Evolutionary conservation across 2,113 vertebrate genomes (phyloP), one percentile per base, ranked within the genome.

Genomic region (Tachycineta bicolor): DNA sequence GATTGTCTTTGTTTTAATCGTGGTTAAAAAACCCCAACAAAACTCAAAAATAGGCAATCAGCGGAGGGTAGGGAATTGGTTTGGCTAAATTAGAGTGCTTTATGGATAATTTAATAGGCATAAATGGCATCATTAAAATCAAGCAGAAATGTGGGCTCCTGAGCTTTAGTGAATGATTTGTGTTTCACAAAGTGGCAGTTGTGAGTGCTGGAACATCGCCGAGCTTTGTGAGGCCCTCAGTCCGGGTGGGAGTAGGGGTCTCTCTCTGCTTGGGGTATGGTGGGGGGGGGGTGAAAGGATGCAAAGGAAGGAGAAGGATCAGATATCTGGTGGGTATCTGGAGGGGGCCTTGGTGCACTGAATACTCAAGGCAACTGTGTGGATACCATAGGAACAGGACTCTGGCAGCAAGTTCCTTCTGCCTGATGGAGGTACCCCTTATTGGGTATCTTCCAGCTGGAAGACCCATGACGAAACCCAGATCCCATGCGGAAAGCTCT

Each of bases 231-330:
- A 39, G 34, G 16, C 26, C 29, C 37, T 82, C 65, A 7, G 12
- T 26, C 33, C 0, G 0, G 14, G 6, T 55, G 29, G 55, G 19
- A 55, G 8, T 2, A 3, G 49, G 46, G 5, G 6, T 64, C 14
- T 59, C 17, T 56, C 19, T 25, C 2, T 26, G 65, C 15, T 50
- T 49, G 58, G 39, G 23, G 2, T 6, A 58, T 13, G 26, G 5
- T 59, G 52, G 16, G 8, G 7, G 9, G n/a, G n/a, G 37, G 37
- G 1, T 28, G 25, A n/a, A 78, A 18, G 23, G 10, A 12, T 53
- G 31, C 26, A 18, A 12, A 18, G 12, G 37, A 6, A 10, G 49
- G 73, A 75, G 53, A 31, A 47, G 37, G 31, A 21, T 37, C 3
- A 14, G 64, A 8, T 26, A 1, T 28, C 50, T 37, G 37, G 37